Evolutionary conservation across 2,888 invertebrate genomes (phyloP).

Genomic region (Syrphus vitripennis): DNA sequence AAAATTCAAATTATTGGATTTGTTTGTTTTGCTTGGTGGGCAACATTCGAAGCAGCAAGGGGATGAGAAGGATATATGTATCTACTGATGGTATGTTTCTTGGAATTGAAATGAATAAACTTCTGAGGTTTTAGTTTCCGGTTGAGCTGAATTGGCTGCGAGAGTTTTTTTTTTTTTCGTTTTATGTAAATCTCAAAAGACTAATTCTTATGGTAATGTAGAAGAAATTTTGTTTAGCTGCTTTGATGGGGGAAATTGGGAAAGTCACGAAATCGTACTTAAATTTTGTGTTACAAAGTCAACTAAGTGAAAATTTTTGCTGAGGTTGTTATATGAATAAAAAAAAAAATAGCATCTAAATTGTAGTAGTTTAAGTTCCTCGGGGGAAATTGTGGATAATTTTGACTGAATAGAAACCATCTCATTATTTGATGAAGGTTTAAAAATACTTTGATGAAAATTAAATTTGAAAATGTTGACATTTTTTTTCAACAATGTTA

Average conservation of each 20-base stretch:
- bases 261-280: slow-evolving; percentile 52
- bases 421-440: background rate
- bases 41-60: background rate
- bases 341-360: background rate
- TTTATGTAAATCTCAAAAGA: slow-evolving; percentile 47
- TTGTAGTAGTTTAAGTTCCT: background rate
- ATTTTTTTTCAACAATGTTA: too few relatives aligned
- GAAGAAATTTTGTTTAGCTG: slow-evolving; percentile 23
- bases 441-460: too few relatives aligned
- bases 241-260: slow-evolving; percentile 33
- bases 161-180: slow-evolving; percentile 3
- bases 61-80: background rate
- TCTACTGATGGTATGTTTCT: background rate
- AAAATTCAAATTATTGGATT: slow-evolving; percentile 47
- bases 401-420: background rate
- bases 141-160: slow-evolving; percentile 28
- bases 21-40: slow-evolving; percentile 25
- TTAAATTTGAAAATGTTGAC: too few relatives aligned
- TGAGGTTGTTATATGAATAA: slow-evolving; percentile 32
- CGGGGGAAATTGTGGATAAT: background rate
- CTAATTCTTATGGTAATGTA: slow-evolving; percentile 65
- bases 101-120: background rate
- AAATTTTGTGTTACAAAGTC: slow-evolving; percentile 51
- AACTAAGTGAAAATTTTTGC: slow-evolving; percentile 67
- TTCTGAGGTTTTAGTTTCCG: slow-evolving; percentile 31